Conservation (phyloP, 2,797 vertebrate species). For the Tapera naevia region DNA sequence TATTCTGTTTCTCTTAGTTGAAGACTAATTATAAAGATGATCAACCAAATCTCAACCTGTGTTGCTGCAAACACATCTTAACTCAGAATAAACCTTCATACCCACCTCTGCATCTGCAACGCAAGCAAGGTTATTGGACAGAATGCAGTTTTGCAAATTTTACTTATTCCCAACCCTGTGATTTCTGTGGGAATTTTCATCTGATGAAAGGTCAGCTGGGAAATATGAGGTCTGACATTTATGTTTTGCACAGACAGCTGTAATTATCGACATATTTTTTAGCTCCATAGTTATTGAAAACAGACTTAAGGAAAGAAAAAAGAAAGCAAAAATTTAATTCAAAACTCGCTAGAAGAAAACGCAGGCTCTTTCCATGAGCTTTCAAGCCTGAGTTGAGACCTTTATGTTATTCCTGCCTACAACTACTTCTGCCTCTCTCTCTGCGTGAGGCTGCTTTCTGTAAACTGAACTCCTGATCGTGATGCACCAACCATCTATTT, state of each 20-base stretch:
- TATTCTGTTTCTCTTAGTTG: neutral
- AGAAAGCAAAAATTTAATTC: conserved; percentile 42
- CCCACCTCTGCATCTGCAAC: conserved; percentile 17
- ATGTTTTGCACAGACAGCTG: conserved; percentile 61
- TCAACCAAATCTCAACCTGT: neutral
- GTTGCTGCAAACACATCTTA: too few relatives aligned
- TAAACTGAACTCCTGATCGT: accelerated
- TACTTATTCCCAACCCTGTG: conserved; percentile 13
- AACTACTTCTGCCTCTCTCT: neutral
- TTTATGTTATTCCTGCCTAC: neutral
- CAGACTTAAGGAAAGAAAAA: conserved; percentile 39
- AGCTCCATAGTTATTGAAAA: conserved; percentile 58
- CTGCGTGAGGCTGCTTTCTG: neutral
- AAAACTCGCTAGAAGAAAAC: conserved; percentile 36
- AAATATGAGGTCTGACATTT: conserved; percentile 52
- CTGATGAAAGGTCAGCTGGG: conserved; percentile 40
- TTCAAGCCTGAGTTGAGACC: neutral
- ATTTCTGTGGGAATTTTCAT: conserved; percentile 54
- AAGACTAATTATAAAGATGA: neutral
- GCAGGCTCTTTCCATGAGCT: neutral
- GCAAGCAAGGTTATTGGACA: neutral
- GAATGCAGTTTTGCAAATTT: conserved; percentile 31
- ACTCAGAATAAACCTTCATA: neutral
- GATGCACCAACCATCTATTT: neutral
- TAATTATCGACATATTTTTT: conserved; percentile 65